phyloP scores from a whole-genome alignment of 2,113 vertebrate genomes.

The Python bivittatus region DNA sequence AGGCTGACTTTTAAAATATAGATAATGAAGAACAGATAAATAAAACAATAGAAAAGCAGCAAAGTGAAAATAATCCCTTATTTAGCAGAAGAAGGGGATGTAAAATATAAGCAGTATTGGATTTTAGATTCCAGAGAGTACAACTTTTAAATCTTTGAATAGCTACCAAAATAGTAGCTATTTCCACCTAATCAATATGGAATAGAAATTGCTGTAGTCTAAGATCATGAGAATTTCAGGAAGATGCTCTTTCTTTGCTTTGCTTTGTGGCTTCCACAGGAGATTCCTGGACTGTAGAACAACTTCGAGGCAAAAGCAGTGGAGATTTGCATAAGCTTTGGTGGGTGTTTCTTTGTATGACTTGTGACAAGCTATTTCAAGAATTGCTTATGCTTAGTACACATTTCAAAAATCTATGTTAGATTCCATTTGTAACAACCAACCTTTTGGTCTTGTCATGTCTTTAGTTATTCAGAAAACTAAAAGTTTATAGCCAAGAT shows the following conservation, averaged over 20 bases:
- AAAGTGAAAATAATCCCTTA: not conserved
- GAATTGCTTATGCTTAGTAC: not conserved
- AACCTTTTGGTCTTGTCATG: not conserved
- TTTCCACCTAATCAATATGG: not conserved
- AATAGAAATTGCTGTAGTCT: not conserved
- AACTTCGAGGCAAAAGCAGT: constrained; percentile 89
- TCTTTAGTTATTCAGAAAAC: not conserved
- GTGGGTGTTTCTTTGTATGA: constrained; percentile 67
- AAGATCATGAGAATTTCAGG: not conserved
- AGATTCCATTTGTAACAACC: not conserved
- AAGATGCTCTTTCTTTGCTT: not conserved
- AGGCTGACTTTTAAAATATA: not conserved
- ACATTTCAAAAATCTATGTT: not conserved
- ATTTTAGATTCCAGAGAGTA: not conserved
- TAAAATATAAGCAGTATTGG: not conserved
- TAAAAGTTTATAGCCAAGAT: not conserved
- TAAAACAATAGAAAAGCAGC: not conserved
- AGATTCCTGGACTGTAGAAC: constrained; percentile 88
- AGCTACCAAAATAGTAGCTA: not conserved
- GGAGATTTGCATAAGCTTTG: constrained; percentile 97
- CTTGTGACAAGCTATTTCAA: not conserved
- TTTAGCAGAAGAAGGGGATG: not conserved
- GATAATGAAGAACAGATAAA: not conserved
- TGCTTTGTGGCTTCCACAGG: constrained; percentile 70
- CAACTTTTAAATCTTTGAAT: not conserved